Evolutionary conservation across 1,140 invertebrate species (phyloP).

Genomic region (Musca vetustissima): DNA sequence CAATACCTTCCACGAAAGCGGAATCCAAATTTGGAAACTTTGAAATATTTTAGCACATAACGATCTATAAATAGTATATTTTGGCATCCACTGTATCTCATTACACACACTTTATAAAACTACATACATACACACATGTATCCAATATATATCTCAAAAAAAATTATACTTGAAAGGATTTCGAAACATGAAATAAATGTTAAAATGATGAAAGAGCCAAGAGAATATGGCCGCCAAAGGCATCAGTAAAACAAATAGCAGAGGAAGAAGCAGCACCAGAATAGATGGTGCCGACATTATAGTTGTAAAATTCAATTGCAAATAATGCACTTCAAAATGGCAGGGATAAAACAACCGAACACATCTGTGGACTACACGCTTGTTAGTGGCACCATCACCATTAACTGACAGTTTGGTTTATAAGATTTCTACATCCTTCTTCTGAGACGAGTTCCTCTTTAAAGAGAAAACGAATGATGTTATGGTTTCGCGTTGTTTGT

Average conservation of each 20-base stretch:
- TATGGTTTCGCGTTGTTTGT: neutral
- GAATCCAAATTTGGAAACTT: too few species aligned
- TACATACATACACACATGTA: neutral
- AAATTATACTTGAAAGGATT: constrained; percentile 22
- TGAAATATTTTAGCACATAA: too few species aligned
- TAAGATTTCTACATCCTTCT: constrained; percentile 2
- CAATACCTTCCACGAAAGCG: too few species aligned
- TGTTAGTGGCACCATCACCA: neutral
- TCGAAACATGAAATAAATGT: constrained; percentile 22
- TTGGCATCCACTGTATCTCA: too few species aligned
- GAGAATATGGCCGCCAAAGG: neutral
- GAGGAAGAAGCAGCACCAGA: neutral
- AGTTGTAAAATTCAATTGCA: constrained; percentile 29
- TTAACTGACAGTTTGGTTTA: constrained; percentile 15
- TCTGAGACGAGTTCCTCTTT: too few species aligned
- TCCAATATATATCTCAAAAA: constrained; percentile 12
- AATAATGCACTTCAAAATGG: constrained; percentile 26
- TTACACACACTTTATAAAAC: too few species aligned
- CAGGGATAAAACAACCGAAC: constrained; percentile 18
- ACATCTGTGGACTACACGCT: constrained; percentile 8
- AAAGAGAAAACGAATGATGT: neutral
- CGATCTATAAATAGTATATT: too few species aligned
- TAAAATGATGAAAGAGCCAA: constrained; percentile 10
- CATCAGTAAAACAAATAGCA: neutral
- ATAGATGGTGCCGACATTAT: neutral